Evolutionary conservation across 2,888 invertebrate species (phyloP).

Genomic region (Coecobrya sp.): DNA sequence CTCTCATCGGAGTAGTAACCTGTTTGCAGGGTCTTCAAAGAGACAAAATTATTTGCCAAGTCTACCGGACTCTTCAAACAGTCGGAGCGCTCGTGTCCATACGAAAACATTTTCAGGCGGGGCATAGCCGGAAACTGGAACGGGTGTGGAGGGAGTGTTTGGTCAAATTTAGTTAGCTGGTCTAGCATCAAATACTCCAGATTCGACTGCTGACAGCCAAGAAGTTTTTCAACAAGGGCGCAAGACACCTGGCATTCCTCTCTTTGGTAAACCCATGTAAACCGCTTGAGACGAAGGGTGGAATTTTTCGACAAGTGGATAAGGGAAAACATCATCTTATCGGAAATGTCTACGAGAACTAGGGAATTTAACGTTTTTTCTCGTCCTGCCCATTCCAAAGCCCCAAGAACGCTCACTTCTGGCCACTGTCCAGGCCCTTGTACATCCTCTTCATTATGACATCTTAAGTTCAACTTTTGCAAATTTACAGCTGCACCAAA

Average conservation of each 20-base stretch:
- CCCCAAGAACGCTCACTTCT: constrained; percentile 65
- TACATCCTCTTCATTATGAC: constrained; percentile 70
- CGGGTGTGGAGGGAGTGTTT: constrained; percentile 2
- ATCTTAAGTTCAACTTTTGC: constrained; percentile 62
- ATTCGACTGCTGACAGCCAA: constrained; percentile 15
- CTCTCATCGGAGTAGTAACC: constrained; percentile 71
- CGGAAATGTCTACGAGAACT: constrained; percentile 68
- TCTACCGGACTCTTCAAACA: constrained; percentile 1
- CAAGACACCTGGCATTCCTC: constrained; percentile 56
- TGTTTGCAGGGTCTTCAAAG: constrained; percentile 61
- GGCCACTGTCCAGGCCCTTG: constrained; percentile 68
- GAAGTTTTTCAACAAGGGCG: constrained; percentile 51
- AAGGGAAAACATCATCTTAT: constrained; percentile 46
- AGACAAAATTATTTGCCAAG: constrained; percentile 43
- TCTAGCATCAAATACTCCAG: constrained; percentile 69
- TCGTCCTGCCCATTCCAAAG: constrained; percentile 65
- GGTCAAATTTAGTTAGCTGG: constrained; percentile 60
- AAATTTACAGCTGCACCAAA: constrained; percentile 62
- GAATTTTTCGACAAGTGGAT: constrained; percentile 54
- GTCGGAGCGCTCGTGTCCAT: constrained; percentile 59
- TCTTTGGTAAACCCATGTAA: constrained; percentile 69
- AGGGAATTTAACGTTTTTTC: constrained; percentile 64
- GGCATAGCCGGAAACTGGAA: constrained; percentile 68
- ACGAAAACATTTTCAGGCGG: constrained; percentile 53
- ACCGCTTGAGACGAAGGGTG: constrained; percentile 11